A percentile compares a stretch with the other conserved stretches of the same genome.
These are phyloP conservation scores for Tetramorium alpestre DNA, from an alignment of 1,140 invertebrate genomes.

Conservation along the genomic window DNA sequence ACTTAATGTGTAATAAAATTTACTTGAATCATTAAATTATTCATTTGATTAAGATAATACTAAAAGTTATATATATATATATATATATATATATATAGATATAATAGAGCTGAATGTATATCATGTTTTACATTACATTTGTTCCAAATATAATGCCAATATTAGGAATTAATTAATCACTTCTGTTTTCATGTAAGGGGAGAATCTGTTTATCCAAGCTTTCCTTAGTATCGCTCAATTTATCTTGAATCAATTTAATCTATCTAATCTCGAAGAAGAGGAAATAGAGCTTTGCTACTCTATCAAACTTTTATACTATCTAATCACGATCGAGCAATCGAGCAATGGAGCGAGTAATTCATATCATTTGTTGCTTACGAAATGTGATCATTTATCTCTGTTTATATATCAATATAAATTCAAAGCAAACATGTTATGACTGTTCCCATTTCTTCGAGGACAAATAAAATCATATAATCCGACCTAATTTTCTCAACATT, in stretches of 20 bases:
- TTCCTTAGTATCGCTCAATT: neutral
- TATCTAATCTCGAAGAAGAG: neutral
- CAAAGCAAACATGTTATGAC: neutral
- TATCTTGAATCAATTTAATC: slow-evolving; percentile 22
- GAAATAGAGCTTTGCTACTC: neutral
- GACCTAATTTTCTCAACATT: neutral
- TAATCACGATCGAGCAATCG: neutral
- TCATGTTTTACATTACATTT: neutral
- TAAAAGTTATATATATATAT: neutral
- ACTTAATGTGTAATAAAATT: neutral
- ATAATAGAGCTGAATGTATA: neutral
- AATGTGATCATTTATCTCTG: neutral
- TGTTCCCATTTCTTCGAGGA: neutral
- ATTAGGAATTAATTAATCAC: slow-evolving; percentile 11
- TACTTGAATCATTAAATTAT: neutral
- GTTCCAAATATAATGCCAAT: neutral
- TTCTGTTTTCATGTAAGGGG: neutral
- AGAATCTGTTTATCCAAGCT: neutral
- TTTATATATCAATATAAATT: neutral
- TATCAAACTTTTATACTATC: neutral
- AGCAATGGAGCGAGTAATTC: neutral
- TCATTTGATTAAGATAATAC: neutral
- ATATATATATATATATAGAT: too few species aligned
- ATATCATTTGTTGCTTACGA: neutral
- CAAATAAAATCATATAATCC: neutral